These are phyloP conservation scores for Limnephilus lunatus DNA, from an alignment of 2,888 invertebrate species.

Conservation along the genomic window DNA sequence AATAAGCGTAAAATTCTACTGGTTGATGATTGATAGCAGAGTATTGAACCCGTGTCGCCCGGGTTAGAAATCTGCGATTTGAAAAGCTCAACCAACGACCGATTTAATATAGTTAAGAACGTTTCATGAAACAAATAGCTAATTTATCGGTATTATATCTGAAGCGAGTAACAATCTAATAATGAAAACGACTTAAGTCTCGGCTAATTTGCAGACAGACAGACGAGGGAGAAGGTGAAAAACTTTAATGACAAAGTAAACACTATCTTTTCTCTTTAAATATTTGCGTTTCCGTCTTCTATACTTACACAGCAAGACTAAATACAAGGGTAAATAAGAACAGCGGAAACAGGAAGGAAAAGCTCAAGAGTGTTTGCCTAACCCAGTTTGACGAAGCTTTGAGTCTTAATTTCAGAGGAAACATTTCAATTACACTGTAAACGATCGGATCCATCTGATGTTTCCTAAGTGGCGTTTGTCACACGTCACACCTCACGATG, in stretches of 20 bases:
- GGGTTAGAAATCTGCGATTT: too few species aligned
- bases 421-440: conserved; percentile 31
- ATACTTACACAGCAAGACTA: conserved; percentile 32
- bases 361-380: conserved; percentile 36
- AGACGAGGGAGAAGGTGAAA: conserved; percentile 2
- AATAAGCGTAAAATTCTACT: too few species aligned
- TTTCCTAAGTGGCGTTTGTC: background rate
- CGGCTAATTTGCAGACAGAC: background rate
- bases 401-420: conserved; percentile 36
- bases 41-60: too few species aligned
- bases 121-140: background rate
- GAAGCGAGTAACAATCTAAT: background rate
- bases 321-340: conserved; percentile 43
- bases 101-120: too few species aligned
- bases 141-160: background rate
- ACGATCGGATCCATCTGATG: background rate
- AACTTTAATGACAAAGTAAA: conserved; percentile 40
- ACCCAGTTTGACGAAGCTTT: conserved; percentile 41
- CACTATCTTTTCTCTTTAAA: conserved; percentile 33
- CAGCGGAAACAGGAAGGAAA: conserved; percentile 28
- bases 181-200: background rate
- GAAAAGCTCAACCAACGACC: too few species aligned
- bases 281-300: conserved; percentile 18
- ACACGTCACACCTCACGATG: background rate
- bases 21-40: too few species aligned